These are phyloP conservation scores for Shargacucullia verbasci DNA, from an alignment of 2,888 invertebrate species.

Conservation along the genomic window DNA sequence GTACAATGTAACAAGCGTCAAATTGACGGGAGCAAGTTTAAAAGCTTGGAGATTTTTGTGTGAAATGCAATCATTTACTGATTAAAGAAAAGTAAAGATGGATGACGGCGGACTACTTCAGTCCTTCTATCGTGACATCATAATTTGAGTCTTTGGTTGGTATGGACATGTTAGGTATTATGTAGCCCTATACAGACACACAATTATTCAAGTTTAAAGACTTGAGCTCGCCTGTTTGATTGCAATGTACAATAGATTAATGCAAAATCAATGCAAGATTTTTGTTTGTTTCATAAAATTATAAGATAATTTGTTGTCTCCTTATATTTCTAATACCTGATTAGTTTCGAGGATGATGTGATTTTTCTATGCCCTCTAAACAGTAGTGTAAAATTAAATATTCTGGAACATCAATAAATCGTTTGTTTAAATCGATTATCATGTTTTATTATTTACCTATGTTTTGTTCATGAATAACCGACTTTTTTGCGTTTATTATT, in stretches of 20 bases:
- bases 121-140: not conserved
- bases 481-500: too few relatives aligned
- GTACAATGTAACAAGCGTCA: constrained; percentile 14
- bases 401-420: constrained; percentile 73
- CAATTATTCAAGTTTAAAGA: constrained; percentile 12
- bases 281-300: constrained; percentile 46
- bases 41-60: constrained; percentile 9
- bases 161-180: constrained; percentile 16
- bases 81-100: too few relatives aligned
- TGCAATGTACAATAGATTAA: constrained; percentile 34
- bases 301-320: constrained; percentile 49
- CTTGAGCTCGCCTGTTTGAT: constrained; percentile 10
- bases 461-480: not conserved
- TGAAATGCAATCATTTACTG: too few relatives aligned
- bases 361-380: constrained; percentile 53
- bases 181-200: not conserved
- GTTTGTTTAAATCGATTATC: constrained; percentile 73
- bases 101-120: not conserved
- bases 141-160: too few relatives aligned
- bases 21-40: constrained; percentile 6
- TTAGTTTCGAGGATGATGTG: constrained; percentile 20
- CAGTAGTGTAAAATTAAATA: constrained; percentile 70
- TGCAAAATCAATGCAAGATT: constrained; percentile 59
- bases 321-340: constrained; percentile 21
- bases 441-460: constrained; percentile 62